Base-by-base conservation (phyloP, 2,113 vertebrate genomes). In the Gila orcuttii region DNA sequence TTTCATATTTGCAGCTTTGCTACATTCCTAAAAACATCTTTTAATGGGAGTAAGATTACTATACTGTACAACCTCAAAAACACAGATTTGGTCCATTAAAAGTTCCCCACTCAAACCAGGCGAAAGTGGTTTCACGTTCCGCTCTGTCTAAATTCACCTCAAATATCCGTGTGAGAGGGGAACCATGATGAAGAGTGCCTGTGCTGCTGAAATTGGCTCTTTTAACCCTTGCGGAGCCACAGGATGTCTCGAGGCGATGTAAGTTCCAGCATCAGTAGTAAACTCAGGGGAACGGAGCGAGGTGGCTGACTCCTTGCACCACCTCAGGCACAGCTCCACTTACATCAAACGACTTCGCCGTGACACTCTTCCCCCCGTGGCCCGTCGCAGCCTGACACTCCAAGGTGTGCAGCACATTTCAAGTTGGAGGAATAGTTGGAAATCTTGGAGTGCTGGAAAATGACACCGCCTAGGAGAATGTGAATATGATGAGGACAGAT, bases 221-320 rank as follows among this genome's bases (percentile, higher is more conserved):
- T 89, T 92, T 84, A 92, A 91, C 92, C 90, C 88, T 89, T 90
- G 55, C 45, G 28, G 64, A 85, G 82, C 88, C 85, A 25, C 39
- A 83, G 88, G 88, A 91, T 92, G 92, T 94, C 94, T 90, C 90
- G 89, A 78, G 93, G 94, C 92, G 52, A 94, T 80, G 75, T 71
- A 68, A 86, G 92, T 92, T 87, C 90, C 91, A 88, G 85, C 92
- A 93, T 93, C 93, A 90, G 89, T 91, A 90, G 89, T 88, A 88
- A 85, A 93, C 91, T 92, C 92, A 87, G 82, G 91, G 88, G 87
- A 88, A 86, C 36, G 66, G 92, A 93, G 91, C 88, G 87, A 90
- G 89, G 93, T 92, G 92, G 91, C 91, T 92, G 93, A 95, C 94
- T 93, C 92, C 92, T 94, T 93, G 93, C 92, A 92, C 91, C 89